Conservation (phyloP, 64 coral and sea anemone genomes). For the Anthopleura sola region DNA sequence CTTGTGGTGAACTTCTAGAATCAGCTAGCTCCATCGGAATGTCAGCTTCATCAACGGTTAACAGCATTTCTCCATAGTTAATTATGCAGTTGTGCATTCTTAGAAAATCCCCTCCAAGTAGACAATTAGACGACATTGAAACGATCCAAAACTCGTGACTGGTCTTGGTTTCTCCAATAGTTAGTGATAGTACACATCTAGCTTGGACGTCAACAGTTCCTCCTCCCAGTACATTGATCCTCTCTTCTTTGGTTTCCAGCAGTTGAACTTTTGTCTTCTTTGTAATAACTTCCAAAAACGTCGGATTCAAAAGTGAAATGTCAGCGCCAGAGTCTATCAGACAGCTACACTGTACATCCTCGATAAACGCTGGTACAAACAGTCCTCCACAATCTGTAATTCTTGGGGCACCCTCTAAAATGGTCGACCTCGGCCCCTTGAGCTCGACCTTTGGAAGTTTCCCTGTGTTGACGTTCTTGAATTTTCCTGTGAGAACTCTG, state of each 20-base stretch:
- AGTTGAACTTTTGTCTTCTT: neutral
- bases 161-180: neutral
- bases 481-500: neutral
- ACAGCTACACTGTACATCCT: neutral
- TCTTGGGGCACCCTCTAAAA: neutral
- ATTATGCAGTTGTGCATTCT: neutral
- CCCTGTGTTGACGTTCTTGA: too few relatives aligned
- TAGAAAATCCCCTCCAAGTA: neutral
- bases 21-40: neutral
- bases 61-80: neutral
- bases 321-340: neutral
- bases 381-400: neutral
- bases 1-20: neutral
- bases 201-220: neutral
- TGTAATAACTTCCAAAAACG: neutral
- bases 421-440: neutral
- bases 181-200: neutral
- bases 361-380: neutral
- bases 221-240: neutral
- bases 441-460: neutral
- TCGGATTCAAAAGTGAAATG: neutral
- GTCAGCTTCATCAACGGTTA: neutral
- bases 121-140: neutral
- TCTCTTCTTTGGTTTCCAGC: neutral
- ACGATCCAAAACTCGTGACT: neutral